Conservation (phyloP, 2,113 vertebrate species). For the Stegastes partitus region DNA sequence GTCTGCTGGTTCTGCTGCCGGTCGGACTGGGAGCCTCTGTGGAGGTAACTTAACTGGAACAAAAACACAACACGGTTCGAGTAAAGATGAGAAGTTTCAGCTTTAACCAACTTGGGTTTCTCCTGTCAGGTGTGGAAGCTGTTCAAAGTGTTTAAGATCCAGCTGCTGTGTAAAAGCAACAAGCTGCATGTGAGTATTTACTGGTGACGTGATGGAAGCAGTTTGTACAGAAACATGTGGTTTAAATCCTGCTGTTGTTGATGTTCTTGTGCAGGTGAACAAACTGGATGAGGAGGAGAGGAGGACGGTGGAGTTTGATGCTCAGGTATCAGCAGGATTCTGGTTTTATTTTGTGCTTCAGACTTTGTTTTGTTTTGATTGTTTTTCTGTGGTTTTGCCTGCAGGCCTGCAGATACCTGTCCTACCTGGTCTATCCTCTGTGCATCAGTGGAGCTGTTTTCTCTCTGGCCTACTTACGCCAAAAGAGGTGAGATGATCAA, state of each 20-base stretch:
- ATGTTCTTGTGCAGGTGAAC: constrained; percentile 70
- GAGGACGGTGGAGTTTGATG: constrained; percentile 79
- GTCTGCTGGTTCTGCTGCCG: constrained; percentile 92
- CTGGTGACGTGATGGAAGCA: not conserved
- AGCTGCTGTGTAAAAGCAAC: constrained; percentile 58
- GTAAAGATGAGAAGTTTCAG: not conserved
- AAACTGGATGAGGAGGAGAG: constrained; percentile 81
- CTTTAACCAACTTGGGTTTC: not conserved
- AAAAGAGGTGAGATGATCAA: constrained; percentile 89
- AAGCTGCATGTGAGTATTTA: constrained; percentile 73
- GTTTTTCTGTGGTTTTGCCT: constrained; percentile 21
- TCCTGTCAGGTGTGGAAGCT: constrained; percentile 93
- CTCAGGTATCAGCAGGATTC: constrained; percentile 71
- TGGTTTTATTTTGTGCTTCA: not conserved
- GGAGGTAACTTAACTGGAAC: constrained; percentile 84
- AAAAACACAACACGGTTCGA: not conserved
- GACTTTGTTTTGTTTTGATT: not conserved
- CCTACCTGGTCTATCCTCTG: constrained; percentile 93
- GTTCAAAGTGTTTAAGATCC: constrained; percentile 84
- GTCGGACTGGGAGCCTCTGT: constrained; percentile 92
- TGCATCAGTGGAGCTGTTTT: constrained; percentile 93
- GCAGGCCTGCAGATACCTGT: constrained; percentile 94
- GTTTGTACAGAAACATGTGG: not conserved
- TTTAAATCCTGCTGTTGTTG: not conserved
- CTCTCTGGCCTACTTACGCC: constrained; percentile 92